Evolutionary conservation across 2,797 vertebrate species (phyloP).

Genomic region (Hafferia zeledoni): DNA sequence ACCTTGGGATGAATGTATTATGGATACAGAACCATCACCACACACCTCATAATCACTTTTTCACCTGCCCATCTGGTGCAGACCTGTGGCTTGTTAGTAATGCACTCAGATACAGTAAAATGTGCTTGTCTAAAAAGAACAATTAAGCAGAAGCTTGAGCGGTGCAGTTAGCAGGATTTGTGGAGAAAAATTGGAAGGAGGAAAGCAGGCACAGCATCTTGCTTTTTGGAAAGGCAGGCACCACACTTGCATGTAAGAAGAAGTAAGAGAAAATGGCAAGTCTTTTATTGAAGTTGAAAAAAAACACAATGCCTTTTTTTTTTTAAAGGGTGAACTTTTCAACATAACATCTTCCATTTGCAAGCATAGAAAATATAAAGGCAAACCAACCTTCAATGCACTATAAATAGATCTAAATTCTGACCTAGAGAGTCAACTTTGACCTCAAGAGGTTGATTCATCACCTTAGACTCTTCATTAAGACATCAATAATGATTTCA

Average conservation of each 20-base stretch:
- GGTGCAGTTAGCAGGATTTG: not conserved
- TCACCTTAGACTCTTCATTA: not conserved
- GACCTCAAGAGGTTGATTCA: not conserved
- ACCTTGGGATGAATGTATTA: conserved; percentile 76
- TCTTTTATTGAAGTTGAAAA: not conserved
- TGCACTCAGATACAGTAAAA: conserved; percentile 19
- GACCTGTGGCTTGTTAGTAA: conserved; percentile 77
- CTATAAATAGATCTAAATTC: not conserved
- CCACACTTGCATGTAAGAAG: not conserved
- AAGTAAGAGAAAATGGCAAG: not conserved
- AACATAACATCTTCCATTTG: fast-evolving
- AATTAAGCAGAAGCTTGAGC: conserved; percentile 19
- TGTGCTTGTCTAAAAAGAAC: conserved; percentile 64
- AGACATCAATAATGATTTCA: not conserved
- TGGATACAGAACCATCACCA: conserved; percentile 71
- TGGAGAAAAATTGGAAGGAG: fast-evolving
- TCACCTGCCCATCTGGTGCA: conserved; percentile 82
- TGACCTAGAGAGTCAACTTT: not conserved
- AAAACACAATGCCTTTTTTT: not conserved
- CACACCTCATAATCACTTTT: conserved; percentile 80
- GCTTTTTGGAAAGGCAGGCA: not conserved
- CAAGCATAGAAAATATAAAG: not conserved
- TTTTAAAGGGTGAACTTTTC: not conserved
- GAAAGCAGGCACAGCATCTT: not conserved
- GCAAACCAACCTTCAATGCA: not conserved